Percentiles rank a stretch among this genome's conserved stretches.
Conservation (phyloP, 2,113 vertebrate genomes). For the Sylvia atricapilla region DNA sequence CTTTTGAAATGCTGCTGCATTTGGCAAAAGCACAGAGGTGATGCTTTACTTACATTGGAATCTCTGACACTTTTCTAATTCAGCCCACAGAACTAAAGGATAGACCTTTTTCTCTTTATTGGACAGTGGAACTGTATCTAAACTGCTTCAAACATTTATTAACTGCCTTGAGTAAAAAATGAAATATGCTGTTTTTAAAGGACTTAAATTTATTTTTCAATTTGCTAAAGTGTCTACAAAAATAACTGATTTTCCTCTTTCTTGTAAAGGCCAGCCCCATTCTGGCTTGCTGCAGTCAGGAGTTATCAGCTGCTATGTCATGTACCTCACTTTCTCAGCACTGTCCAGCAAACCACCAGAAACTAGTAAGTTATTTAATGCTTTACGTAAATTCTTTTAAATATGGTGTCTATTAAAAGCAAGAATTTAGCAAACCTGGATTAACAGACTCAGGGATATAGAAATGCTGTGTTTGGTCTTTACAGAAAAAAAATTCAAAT, state of each 20-base stretch:
- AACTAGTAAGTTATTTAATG: slow-evolving; percentile 73
- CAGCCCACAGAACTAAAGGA: neutral
- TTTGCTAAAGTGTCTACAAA: neutral
- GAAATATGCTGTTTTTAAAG: neutral
- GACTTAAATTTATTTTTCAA: neutral
- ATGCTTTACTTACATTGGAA: neutral
- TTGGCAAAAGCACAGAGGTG: neutral
- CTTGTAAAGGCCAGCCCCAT: slow-evolving; percentile 83
- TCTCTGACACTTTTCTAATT: neutral
- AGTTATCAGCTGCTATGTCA: slow-evolving; percentile 95
- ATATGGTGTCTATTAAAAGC: neutral
- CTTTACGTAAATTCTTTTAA: neutral
- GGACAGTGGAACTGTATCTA: neutral
- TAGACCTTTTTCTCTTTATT: neutral
- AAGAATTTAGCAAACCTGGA: neutral
- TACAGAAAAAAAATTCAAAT: neutral
- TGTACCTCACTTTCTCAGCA: slow-evolving; percentile 96
- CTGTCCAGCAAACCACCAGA: slow-evolving; percentile 93
- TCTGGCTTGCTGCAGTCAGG: slow-evolving; percentile 93
- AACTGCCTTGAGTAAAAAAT: neutral
- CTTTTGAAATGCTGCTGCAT: neutral
- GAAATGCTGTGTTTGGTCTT: neutral
- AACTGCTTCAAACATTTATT: neutral
- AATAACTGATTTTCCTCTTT: neutral
- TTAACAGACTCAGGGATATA: neutral